Conservation (phyloP, 92 coral and sea anemone genomes). For the Montipora capitata region DNA sequence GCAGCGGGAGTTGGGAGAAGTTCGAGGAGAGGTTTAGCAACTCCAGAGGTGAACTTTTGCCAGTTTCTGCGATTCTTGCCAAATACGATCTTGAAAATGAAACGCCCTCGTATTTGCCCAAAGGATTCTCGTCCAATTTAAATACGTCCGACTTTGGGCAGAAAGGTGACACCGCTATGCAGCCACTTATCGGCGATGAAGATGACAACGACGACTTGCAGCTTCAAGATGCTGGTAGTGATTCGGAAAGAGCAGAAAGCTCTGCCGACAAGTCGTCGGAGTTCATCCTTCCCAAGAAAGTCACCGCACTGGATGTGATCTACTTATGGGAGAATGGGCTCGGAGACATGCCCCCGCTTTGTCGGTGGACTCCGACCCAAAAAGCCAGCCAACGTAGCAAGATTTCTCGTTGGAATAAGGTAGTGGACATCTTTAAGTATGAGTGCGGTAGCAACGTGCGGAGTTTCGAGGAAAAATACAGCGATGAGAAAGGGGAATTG, state of each 20-base stretch:
- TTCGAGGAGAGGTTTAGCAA: constrained; percentile 91
- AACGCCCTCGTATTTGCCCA: constrained; percentile 76
- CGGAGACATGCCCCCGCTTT: constrained; percentile 97
- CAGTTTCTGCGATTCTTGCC: constrained; percentile 94
- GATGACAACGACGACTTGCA: neutral
- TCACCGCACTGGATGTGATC: constrained; percentile 94
- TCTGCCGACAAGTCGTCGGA: constrained; percentile 68
- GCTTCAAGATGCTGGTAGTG: constrained; percentile 34
- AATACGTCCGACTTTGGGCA: constrained; percentile 50
- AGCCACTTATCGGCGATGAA: neutral
- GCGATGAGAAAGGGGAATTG: constrained; percentile 94
- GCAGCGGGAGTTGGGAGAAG: constrained; percentile 94
- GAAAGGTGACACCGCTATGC: neutral
- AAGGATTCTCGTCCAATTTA: constrained; percentile 33
- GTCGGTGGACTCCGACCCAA: constrained; percentile 95
- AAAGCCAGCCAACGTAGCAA: constrained; percentile 94
- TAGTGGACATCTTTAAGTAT: constrained; percentile 94
- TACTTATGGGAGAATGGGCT: constrained; percentile 98
- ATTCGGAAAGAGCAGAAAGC: constrained; percentile 29
- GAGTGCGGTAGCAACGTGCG: constrained; percentile 95
- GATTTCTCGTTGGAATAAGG: constrained; percentile 98
- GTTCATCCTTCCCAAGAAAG: constrained; percentile 96
- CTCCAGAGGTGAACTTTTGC: constrained; percentile 92
- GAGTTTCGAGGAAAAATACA: constrained; percentile 96
- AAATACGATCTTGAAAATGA: constrained; percentile 98